Base-by-base conservation (phyloP, 2,888 invertebrate species). In the Crossocerus cetratus region DNA sequence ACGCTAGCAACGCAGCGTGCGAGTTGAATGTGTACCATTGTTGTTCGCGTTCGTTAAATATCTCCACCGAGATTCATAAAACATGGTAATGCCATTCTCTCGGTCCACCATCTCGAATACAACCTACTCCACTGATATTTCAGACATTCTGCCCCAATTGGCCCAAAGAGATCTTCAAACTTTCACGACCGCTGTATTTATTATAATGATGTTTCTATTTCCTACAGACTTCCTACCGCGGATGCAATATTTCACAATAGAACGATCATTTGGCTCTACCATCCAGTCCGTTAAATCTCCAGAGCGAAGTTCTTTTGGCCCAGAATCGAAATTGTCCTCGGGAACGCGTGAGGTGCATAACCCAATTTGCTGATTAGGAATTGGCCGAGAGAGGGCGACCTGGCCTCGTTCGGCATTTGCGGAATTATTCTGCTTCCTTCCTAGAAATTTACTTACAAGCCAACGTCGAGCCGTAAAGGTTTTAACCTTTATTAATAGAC, bases 341-440 rank as follows among this genome's bases (percentile, higher is more conserved):
- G 8, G 11, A 22, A n/a, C 64, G 68, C 60, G 61, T 55, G 16
- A 23, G 63, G 59, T 53, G 44, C 59, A 55, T 64, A 73, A 73
- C 63, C 49, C 66, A 45, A 70, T 68, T 67, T 68, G 65, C 63
- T 54, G 68, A 72, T 68, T 60, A 64, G 66, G 56, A 63, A 65
- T 75, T 69, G 71, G 71, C 62, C 65, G 68, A 75, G 68, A 71
- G 61, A 64, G 45, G 23, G 32, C 14, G 21, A 14, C 71, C 11
- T 3, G 14, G 18, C 8, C 11, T 16, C 49, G 74, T 74, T 74
- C 70, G 74, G 70, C 70, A 76, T 63, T 45, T 49, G 55, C 61
- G 63, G 49, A 20, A n/a, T 23, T 18, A 55, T 55, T 11, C 63
- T 21, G 42, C 14, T 42, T 63, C 5, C 20, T 5, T 21, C n/a